Evolutionary conservation across 2,797 vertebrate genomes (phyloP), one percentile per base, ranked within the genome.

Genomic region (Kryptolebias ocellatus): DNA sequence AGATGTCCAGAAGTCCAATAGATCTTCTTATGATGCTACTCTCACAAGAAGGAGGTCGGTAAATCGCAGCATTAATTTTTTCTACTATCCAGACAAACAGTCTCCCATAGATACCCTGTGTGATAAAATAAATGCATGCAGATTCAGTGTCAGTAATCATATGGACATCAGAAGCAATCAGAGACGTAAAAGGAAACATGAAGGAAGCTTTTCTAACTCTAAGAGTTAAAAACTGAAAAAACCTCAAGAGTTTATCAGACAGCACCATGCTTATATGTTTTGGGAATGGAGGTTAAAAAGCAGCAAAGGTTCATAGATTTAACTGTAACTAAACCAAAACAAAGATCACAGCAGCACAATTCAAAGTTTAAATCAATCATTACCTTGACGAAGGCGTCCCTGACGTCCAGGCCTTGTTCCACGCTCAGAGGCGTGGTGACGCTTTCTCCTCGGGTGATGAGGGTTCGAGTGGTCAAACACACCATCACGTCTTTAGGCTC

Each of bases 61-160:
- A 98, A 76, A 99, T 99, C 0, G 97, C 98, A 0, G 95, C 96
- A 0, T 99, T 99, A 81, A 99, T 98, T 91, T 99, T 99, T 78
- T 98, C 97, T 82, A 99, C 97, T 0, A 99, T 99, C 97, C 97
- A 99, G 58, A 99, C 95, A 0, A 99, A 99, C 42, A 99, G 90
- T 4, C 97, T 86, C 5, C 98, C 98, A 0, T 99, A 99, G 89
- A 99, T 99, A 5, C 97, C 98, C 98, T 99, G 84, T 1, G 88
- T 83, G 0, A 67, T 0, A 52, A 60, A 51, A 51, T 20, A 46
- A 29, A 20, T 3, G 52, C 45, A 34, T 20, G 10, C 8, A n/a
- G 28, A 53, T 28, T 28, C 24, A 53, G 11, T 42, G 10, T 14
- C 39, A 24, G 28, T 7, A 53, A 29, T 28, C 11, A 29, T 3